A percentile compares a stretch with the other conserved stretches of the same genome.
Evolutionary conservation across 2,113 vertebrate species (phyloP).

Genomic region (Daubentonia madagascariensis): DNA sequence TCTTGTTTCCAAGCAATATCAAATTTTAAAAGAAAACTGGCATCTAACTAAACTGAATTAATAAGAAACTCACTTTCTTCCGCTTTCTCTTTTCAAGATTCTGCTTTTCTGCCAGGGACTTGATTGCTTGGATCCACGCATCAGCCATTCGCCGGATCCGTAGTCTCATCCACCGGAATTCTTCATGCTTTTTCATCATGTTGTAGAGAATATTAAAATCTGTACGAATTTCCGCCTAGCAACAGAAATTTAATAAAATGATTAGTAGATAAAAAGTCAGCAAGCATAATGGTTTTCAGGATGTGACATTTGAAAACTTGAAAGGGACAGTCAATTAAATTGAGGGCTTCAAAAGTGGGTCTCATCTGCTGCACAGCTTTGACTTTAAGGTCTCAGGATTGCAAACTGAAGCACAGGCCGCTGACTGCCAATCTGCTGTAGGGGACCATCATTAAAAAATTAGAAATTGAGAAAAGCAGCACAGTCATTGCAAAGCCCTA

Average conservation of each 20-base stretch:
- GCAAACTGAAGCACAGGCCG: not conserved
- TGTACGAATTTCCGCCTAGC: conserved; percentile 92
- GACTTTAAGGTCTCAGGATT: not conserved
- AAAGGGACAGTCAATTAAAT: conserved; percentile 49
- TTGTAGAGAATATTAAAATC: conserved; percentile 94
- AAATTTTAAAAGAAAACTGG: conserved; percentile 45
- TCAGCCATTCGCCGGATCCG: conserved; percentile 96
- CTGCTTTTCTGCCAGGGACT: conserved; percentile 94
- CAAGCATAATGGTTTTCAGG: conserved; percentile 1
- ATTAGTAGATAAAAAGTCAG: conserved; percentile 50
- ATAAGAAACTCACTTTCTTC: conserved; percentile 90
- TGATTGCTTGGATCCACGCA: conserved; percentile 94
- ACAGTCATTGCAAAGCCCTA: not conserved
- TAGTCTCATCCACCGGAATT: conserved; percentile 99
- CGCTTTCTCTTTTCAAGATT: conserved; percentile 91
- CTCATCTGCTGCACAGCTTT: not conserved
- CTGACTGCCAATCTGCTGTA: not conserved
- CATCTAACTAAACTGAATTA: conserved; percentile 21
- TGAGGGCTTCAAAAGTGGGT: not conserved
- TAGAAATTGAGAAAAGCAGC: not conserved
- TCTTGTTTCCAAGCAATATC: conserved; percentile 41
- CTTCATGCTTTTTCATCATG: conserved; percentile 95
- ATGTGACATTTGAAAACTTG: conserved; percentile 40
- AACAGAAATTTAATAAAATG: conserved; percentile 64
- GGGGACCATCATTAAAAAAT: conserved; percentile 46